Evolutionary conservation across 2,888 invertebrate species (phyloP), one percentile per base, ranked within the genome.

Genomic region (Allacma fusca): DNA sequence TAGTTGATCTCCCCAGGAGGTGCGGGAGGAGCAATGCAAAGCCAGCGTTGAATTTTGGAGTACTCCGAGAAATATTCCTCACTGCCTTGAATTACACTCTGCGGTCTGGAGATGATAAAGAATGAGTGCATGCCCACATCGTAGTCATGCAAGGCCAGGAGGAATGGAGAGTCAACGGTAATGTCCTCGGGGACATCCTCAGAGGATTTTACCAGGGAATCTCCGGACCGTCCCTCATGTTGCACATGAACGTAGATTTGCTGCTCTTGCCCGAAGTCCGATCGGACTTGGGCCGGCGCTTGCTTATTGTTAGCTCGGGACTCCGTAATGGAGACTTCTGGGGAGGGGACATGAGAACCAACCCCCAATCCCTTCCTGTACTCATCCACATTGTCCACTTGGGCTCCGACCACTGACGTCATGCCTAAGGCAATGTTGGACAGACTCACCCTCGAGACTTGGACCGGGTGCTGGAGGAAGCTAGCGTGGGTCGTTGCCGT

Each of bases 21-120:
- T 21, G 72, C 21, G 9, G 72, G 72, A 12, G 72, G 72, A 21
- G 72, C 59, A 0, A 72, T 19, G 34, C 72, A 72, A 16, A 72
- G 57, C 21, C 21, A 62, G 12, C 72, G 29, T 1, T 29, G 9
- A 1, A 72, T 21, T 40, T 62, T 59, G 9, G 19, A n/a, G 34
- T 62, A 72, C 1, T 72, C 72, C 0, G 34, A 7, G 21, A 72
- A 72, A 12, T 21, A 21, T 21, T 26, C 21, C 1, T 28, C 13
- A 13, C 1, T 19, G n/a, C n/a, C n/a, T n/a, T n/a, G n/a, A 12
- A n/a, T 13, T 9, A n/a, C 50, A 4, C 4, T 7, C 9, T 34
- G 5, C 9, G 50, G 50, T 16, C 50, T 13, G 2, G 19, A 1
- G 23, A 21, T 0, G 62, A 72, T 62, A 16, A 72, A 23, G 23